These are phyloP conservation scores for Acanthoscelides obtectus DNA, from an alignment of 2,888 invertebrate species.

Conservation along the genomic window DNA sequence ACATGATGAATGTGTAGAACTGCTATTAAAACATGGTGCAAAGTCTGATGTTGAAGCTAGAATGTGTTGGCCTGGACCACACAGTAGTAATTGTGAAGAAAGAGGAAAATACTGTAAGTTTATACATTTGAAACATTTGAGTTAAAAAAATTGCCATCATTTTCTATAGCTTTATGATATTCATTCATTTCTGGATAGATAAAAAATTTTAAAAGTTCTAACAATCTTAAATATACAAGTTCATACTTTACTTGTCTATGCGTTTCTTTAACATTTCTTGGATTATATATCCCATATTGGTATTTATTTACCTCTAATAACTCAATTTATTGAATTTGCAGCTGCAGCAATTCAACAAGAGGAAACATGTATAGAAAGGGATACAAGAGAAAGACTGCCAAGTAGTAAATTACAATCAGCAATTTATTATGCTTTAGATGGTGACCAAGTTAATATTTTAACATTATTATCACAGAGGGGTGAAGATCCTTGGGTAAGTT, in stretches of 20 bases:
- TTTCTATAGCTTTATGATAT: too few species aligned
- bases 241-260: too few species aligned
- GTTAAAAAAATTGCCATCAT: too few species aligned
- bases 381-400: constrained; percentile 36
- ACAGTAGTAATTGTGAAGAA: constrained; percentile 66
- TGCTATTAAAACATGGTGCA: constrained; percentile 64
- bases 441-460: constrained; percentile 65
- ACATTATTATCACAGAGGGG: constrained; percentile 62
- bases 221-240: too few species aligned
- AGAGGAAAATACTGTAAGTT: constrained; percentile 58
- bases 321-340: constrained; percentile 17
- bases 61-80: constrained; percentile 72
- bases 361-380: constrained; percentile 48
- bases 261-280: not conserved
- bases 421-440: constrained; percentile 67
- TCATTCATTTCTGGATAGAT: too few species aligned
- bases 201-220: too few species aligned
- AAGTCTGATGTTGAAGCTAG: constrained; percentile 66
- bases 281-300: not conserved
- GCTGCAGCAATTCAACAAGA: constrained; percentile 48
- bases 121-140: too few species aligned
- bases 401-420: constrained; percentile 62
- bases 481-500: constrained; percentile 62
- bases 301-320: too few species aligned
- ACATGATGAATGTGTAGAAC: constrained; percentile 64